Base-by-base conservation (phyloP, 2,113 vertebrate genomes). In the Oceanodroma tethys region DNA sequence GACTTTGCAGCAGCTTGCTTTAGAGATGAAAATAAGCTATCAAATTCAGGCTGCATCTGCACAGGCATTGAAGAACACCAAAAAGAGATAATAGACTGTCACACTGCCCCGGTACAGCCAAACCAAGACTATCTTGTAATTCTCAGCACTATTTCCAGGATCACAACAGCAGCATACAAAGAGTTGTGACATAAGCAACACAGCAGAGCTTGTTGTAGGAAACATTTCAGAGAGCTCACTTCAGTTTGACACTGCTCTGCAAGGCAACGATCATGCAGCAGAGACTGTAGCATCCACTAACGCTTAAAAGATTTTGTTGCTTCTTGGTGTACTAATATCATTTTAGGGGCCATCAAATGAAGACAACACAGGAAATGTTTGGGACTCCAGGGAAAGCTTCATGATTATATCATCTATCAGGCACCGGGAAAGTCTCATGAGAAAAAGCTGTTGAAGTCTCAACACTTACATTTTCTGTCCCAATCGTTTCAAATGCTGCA, bases 161-260 rank as follows among this genome's bases (percentile, higher is more conserved):
- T n/a, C 27, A 25, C 56, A 56, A 53, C 22, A 48, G 66, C 53
- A 62, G 53, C 27, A 25, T 10, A 71, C 19, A 14, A 60, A 53
- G 29, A 60, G 11, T 1, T 30, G 36, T 0, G 0, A 71, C 22
- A 30, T 2, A 10, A 38, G 45, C 30, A 42, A 45, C 11, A 16
- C 23, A 48, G 71, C 72, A 53, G 21, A 84, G 21, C 15, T 58
- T 34, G 29, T 11, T 17, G 16, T 6, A 47, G n/a, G 59, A 67
- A 76, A 72, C 11, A 5, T 22, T 63, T 63, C 25, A 2, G 27
- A 83, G 55, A 40, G 20, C 34, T 91, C 42, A 2, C 38, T 62
- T 53, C n/a, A 65, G 38, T 43, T 20, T 38, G 43, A 62, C 55
- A 6, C 55, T 7, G 53, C 45, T 82, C 71, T 42, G 75, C n/a